phyloP scores from a whole-genome alignment of 2,888 invertebrate species.

The Drosophila borborema region DNA sequence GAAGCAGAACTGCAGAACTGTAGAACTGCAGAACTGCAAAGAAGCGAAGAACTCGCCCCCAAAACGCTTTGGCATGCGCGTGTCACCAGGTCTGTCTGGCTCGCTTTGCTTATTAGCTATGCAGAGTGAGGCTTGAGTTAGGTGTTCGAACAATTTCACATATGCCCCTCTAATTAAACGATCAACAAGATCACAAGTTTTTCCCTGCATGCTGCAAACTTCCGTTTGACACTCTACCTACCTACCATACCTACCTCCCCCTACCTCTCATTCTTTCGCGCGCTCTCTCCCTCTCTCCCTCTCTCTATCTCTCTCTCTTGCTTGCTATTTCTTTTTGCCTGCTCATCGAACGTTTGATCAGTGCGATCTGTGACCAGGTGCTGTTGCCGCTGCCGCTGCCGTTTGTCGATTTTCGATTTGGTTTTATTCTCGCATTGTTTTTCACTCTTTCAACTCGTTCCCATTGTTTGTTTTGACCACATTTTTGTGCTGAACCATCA shows the following conservation, averaged over 20 bases:
- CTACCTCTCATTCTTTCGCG: not conserved
- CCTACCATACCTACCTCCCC: not conserved
- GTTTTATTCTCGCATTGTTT: slow-evolving; percentile 50
- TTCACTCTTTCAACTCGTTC: slow-evolving; percentile 69
- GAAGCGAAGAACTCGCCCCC: slow-evolving; percentile 33
- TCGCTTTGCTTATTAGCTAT: slow-evolving; percentile 72
- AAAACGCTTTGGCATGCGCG: slow-evolving; percentile 62
- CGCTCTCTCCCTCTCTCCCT: not conserved
- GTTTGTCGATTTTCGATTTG: slow-evolving; percentile 35
- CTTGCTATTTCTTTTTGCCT: slow-evolving; percentile 14
- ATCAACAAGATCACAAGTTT: slow-evolving; percentile 82
- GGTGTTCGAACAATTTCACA: slow-evolving; percentile 84
- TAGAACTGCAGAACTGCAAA: not conserved
- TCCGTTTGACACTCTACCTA: slow-evolving; percentile 52
- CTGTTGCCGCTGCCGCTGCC: slow-evolving; percentile 21
- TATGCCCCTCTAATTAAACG: slow-evolving; percentile 83
- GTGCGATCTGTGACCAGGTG: slow-evolving; percentile 42
- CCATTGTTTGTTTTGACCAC: slow-evolving; percentile 48
- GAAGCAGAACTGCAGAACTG: not conserved
- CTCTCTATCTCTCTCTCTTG: not conserved
- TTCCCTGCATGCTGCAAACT: slow-evolving; percentile 54
- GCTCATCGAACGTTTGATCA: slow-evolving; percentile 44
- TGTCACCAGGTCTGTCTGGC: slow-evolving; percentile 31
- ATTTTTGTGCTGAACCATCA: slow-evolving; percentile 54
- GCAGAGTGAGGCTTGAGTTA: slow-evolving; percentile 59